Percentiles rank a stretch among this genome's conserved stretches.
These are phyloP conservation scores for Scaptomyza caliginosa DNA, from an alignment of 2,888 invertebrate species.

Conservation along the genomic window DNA sequence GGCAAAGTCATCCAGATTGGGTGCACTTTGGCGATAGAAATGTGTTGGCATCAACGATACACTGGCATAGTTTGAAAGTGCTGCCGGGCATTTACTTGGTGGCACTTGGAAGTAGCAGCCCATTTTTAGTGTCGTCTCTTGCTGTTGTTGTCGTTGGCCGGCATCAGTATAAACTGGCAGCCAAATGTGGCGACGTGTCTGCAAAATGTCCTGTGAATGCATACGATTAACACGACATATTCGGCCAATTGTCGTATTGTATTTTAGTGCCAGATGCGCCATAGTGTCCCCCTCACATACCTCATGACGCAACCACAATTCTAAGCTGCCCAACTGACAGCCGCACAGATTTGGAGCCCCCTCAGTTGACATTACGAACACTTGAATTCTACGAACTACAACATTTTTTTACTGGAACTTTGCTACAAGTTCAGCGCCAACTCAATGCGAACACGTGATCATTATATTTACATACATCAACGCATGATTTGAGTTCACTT, in stretches of 20 bases:
- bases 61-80: not conserved
- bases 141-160: not conserved
- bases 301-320: constrained; percentile 36
- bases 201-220: constrained; percentile 50
- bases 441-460: constrained; percentile 18
- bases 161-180: constrained; percentile 16
- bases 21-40: constrained; percentile 39
- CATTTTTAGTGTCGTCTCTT: not conserved
- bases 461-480: constrained; percentile 52
- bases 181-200: constrained; percentile 48
- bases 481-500: constrained; percentile 16
- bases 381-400: not conserved
- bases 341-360: constrained; percentile 24
- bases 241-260: constrained; percentile 43
- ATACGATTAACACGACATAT: constrained; percentile 57
- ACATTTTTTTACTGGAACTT: constrained; percentile 6
- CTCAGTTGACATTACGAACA: constrained; percentile 1
- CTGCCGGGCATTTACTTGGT: not conserved
- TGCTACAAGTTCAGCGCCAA: constrained; percentile 19
- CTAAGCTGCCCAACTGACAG: not conserved
- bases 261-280: constrained; percentile 46
- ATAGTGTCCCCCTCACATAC: constrained; percentile 41
- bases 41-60: constrained; percentile 30
- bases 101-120: not conserved
- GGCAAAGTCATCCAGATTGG: constrained; percentile 45